Conservation (phyloP, 2,113 vertebrate species). For the Grus americana region DNA sequence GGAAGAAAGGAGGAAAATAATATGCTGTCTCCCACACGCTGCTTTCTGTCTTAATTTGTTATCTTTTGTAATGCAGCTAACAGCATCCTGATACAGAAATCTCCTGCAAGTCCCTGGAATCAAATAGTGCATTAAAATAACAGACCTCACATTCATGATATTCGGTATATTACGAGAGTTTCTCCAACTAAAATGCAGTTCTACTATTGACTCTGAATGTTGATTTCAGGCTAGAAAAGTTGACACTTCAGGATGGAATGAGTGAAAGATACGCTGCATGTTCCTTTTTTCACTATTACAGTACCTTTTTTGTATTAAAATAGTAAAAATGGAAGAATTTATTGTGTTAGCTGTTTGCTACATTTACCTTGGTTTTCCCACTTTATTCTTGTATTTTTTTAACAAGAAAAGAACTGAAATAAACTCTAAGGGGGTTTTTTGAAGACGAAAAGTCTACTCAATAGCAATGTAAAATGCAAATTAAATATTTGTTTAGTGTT, state of each 20-base stretch:
- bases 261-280: not conserved
- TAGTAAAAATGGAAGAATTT: not conserved
- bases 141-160: not conserved
- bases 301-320: not conserved
- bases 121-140: not conserved
- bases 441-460: conserved; percentile 21
- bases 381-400: not conserved
- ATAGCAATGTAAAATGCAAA: conserved; percentile 45
- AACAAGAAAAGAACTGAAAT: not conserved
- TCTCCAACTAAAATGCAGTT: not conserved
- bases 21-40: not conserved
- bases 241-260: not conserved
- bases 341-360: not conserved
- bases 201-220: not conserved
- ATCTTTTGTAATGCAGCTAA: not conserved
- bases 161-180: not conserved
- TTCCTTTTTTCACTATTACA: not conserved
- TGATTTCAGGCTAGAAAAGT: not conserved
- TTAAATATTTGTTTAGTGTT: conserved; percentile 37
- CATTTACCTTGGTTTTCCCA: not conserved
- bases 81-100: not conserved
- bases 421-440: not conserved
- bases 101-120: not conserved
- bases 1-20: not conserved
- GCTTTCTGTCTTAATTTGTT: not conserved